These are phyloP conservation scores for Sebastiscus tertius DNA, from an alignment of 2,797 vertebrate species.

Conservation along the genomic window DNA sequence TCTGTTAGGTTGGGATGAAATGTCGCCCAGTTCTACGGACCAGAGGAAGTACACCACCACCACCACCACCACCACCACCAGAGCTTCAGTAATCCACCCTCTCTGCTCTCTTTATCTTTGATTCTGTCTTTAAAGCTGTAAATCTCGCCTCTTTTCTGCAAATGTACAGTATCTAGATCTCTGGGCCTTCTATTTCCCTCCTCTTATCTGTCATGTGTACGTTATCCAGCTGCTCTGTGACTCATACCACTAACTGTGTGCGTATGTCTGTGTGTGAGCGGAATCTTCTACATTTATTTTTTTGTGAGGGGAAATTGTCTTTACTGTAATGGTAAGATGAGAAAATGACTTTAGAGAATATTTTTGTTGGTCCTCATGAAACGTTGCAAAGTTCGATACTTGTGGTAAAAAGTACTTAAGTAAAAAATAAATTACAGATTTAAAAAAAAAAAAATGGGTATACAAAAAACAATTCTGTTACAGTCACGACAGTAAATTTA, in stretches of 20 bases:
- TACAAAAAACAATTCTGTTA: too few relatives aligned
- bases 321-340: background rate
- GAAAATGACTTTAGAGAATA: background rate
- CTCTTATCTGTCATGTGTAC: background rate
- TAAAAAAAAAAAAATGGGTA: too few relatives aligned
- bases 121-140: background rate
- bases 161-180: background rate
- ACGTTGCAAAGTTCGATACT: too few relatives aligned
- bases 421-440: too few relatives aligned
- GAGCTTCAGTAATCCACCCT: background rate
- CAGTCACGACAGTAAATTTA: too few relatives aligned
- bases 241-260: background rate
- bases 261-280: background rate
- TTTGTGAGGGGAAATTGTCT: background rate
- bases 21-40: background rate
- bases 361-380: background rate
- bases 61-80: too few relatives aligned
- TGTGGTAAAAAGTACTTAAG: too few relatives aligned
- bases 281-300: background rate
- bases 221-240: conserved; percentile 11
- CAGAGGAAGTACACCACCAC: background rate
- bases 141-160: background rate
- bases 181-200: background rate
- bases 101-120: background rate
- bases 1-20: conserved; percentile 19